phyloP scores from a whole-genome alignment of 2,888 invertebrate species.

The Mythimna impura region DNA sequence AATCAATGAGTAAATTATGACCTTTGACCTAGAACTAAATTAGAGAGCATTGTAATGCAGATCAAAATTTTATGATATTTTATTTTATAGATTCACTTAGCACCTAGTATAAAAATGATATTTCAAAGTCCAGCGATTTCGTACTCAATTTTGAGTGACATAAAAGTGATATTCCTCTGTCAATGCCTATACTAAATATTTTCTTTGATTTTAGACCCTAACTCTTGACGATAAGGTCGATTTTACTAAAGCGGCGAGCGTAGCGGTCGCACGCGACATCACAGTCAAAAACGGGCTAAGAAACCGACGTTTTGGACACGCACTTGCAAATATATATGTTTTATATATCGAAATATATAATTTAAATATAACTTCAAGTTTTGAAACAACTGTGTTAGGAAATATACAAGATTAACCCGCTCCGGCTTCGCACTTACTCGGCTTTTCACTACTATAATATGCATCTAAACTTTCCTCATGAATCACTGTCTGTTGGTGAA shows the following conservation, averaged over 20 bases:
- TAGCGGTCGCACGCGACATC: conserved; percentile 58
- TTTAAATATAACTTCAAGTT: conserved; percentile 11
- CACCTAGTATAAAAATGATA: conserved; percentile 51
- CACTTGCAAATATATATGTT: conserved; percentile 39
- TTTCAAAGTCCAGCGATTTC: conserved; percentile 25
- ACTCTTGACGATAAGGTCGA: conserved; percentile 19
- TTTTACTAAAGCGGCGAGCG: conserved; percentile 48
- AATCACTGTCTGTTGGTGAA: too few species aligned
- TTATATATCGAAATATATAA: conserved; percentile 20
- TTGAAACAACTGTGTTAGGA: conserved; percentile 12
- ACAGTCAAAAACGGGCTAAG: conserved; percentile 64
- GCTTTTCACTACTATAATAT: too few species aligned
- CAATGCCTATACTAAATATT: conserved; percentile 6
- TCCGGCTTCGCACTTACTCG: too few species aligned
- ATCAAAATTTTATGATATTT: conserved; percentile 29
- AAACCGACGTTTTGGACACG: conserved; percentile 51
- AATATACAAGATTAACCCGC: background rate
- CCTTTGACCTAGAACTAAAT: conserved; percentile 40
- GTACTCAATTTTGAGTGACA: conserved; percentile 9
- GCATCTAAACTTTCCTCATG: too few species aligned
- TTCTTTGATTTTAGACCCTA: conserved; percentile 31
- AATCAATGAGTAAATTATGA: conserved; percentile 7
- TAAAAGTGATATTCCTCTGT: conserved; percentile 20
- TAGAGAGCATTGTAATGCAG: conserved; percentile 57
- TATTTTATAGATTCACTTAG: conserved; percentile 20